Conservation (phyloP, 37 sponge, comb jelly and placozoan species). For the Oopsacas minuta region DNA sequence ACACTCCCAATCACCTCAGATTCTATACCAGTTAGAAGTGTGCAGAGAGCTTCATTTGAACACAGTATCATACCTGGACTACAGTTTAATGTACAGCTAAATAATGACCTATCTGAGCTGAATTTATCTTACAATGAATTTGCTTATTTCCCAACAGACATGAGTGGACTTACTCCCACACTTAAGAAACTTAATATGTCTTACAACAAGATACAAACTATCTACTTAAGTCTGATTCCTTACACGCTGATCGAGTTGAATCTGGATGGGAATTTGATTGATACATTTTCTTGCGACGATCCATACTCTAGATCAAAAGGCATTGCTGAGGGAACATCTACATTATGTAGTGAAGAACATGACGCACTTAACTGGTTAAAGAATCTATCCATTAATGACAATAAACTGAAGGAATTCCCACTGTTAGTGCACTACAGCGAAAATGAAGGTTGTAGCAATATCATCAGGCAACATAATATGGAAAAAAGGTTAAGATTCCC, state of each 20-base stretch:
- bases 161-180: conserved; percentile 27
- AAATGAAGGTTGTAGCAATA: background rate
- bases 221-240: background rate
- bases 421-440: background rate
- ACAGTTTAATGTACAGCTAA: conserved; percentile 35
- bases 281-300: background rate
- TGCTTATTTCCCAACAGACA: background rate
- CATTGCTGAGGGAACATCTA: background rate
- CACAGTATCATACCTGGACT: background rate
- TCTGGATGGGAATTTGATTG: background rate
- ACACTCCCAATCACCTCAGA: background rate
- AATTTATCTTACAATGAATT: conserved; percentile 28
- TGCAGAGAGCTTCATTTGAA: conserved; percentile 10
- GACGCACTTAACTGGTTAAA: conserved; percentile 19
- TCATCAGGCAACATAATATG: background rate
- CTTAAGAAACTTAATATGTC: conserved; percentile 29
- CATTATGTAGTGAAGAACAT: background rate
- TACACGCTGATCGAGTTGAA: background rate
- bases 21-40: background rate
- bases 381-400: conserved; percentile 24
- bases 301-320: background rate
- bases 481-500: background rate
- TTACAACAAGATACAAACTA: conserved; percentile 25
- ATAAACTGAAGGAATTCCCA: conserved; percentile 23
- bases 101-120: conserved; percentile 46